Evolutionary conservation across 2,888 invertebrate species (phyloP).

Genomic region (Stomorhina lunata): DNA sequence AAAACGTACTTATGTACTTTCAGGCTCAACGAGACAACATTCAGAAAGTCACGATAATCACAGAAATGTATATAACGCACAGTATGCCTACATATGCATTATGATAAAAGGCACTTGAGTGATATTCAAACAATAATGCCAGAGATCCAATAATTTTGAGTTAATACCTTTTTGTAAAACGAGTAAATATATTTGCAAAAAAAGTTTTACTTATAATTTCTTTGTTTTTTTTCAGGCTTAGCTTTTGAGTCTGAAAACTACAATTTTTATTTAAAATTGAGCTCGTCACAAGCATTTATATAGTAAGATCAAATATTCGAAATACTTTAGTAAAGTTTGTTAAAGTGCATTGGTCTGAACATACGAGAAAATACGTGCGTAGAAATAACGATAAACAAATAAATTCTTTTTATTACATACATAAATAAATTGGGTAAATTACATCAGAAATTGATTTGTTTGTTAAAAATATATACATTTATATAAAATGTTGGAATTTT

Average conservation of each 20-base stretch:
- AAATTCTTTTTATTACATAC: background rate
- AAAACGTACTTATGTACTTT: no score
- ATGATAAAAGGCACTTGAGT: no score
- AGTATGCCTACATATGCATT: no score
- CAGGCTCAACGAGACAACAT: no score
- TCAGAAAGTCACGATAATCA: no score
- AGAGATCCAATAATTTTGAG: no score
- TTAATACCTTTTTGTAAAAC: no score
- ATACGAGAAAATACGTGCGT: slow-evolving; percentile 16
- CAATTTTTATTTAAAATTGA: slow-evolving; percentile 41
- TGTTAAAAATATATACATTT: no score
- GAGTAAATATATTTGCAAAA: slow-evolving; percentile 6
- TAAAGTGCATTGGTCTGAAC: slow-evolving; percentile 53
- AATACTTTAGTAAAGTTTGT: slow-evolving; percentile 57
- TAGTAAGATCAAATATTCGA: slow-evolving; percentile 36
- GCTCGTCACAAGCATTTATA: slow-evolving; percentile 55
- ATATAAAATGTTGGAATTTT: no score
- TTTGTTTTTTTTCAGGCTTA: slow-evolving; percentile 57
- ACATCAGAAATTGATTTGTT: slow-evolving; percentile 32
- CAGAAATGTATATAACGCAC: no score
- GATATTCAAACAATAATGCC: no score
- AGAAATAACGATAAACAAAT: background rate
- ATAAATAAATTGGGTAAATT: slow-evolving; percentile 45
- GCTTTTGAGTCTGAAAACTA: slow-evolving; percentile 48
- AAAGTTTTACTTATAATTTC: slow-evolving; percentile 27